Percentiles rank a stretch among this genome's conserved stretches.
Evolutionary conservation across 2,888 invertebrate species (phyloP).

Genomic region (Drosophila suboccidentalis): DNA sequence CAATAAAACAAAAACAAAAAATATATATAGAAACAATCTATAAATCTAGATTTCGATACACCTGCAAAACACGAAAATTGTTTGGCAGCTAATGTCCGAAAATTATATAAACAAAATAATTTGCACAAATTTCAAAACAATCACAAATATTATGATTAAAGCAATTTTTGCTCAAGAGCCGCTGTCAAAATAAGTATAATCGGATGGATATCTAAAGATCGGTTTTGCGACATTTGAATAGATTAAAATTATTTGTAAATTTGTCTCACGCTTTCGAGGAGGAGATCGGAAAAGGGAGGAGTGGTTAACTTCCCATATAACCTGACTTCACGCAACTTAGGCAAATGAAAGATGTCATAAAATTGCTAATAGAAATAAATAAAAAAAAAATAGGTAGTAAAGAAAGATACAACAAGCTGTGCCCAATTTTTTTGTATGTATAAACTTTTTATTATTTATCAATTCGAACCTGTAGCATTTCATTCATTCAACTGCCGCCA

Average conservation of each 20-base stretch:
- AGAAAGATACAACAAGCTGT: constrained; percentile 37
- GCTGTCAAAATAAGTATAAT: constrained; percentile 35
- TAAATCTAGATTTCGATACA: constrained; percentile 27
- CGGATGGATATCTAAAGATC: constrained; percentile 20
- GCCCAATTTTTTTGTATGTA: constrained; percentile 47
- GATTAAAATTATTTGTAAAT: constrained; percentile 28
- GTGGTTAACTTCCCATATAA: constrained; percentile 11
- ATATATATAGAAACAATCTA: constrained; percentile 17
- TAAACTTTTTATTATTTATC: constrained; percentile 44
- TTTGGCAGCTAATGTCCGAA: constrained; percentile 25
- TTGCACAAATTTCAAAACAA: constrained; percentile 44
- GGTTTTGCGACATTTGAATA: constrained; percentile 51
- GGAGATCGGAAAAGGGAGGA: constrained; percentile 1
- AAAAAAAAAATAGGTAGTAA: constrained; percentile 3
- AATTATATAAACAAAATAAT: constrained; percentile 69
- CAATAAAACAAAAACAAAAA: constrained; percentile 6
- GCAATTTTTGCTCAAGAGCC: constrained; percentile 38
- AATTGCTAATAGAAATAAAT: constrained; percentile 67
- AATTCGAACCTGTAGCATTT: constrained; percentile 41
- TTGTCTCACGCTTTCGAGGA: constrained; percentile 14
- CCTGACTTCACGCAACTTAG: constrained; percentile 61
- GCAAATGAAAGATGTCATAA: constrained; percentile 69
- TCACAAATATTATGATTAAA: constrained; percentile 39
- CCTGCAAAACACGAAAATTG: constrained; percentile 30
- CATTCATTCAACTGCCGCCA: constrained; percentile 58